A percentile compares a stretch with the other conserved stretches of the same genome.
These are phyloP conservation scores for Watersipora subatra DNA, from an alignment of 1,140 invertebrate genomes.

Conservation along the genomic window DNA sequence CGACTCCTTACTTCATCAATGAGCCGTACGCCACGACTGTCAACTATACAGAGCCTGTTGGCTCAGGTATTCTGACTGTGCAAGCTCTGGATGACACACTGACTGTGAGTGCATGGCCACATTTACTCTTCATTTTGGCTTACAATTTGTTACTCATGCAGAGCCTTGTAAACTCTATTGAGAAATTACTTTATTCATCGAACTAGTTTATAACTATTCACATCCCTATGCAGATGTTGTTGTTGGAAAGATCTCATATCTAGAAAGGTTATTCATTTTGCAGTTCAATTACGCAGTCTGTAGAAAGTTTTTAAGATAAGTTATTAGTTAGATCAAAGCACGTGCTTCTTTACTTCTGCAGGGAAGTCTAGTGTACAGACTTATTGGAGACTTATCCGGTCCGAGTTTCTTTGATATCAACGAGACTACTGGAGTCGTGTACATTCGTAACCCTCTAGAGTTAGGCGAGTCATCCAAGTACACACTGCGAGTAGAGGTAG, in stretches of 20 bases:
- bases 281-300: too few species aligned
- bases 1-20: neutral
- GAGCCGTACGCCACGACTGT: neutral
- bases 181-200: too few species aligned
- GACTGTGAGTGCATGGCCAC: neutral
- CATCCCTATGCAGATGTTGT: too few species aligned
- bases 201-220: too few species aligned
- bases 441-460: neutral
- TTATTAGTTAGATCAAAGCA: too few species aligned
- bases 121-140: too few species aligned
- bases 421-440: neutral
- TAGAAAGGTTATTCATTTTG: too few species aligned
- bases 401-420: neutral
- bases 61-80: neutral
- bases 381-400: neutral
- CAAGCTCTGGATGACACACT: neutral
- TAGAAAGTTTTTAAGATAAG: too few species aligned
- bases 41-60: neutral
- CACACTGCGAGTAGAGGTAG: neutral
- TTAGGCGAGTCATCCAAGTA: neutral
- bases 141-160: too few species aligned
- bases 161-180: too few species aligned
- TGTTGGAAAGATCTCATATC: too few species aligned
- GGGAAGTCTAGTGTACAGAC: neutral
- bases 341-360: neutral